Evolutionary conservation across 2,113 vertebrate species (phyloP), one percentile per base, ranked within the genome.

Genomic region (Electrona antarctica): DNA sequence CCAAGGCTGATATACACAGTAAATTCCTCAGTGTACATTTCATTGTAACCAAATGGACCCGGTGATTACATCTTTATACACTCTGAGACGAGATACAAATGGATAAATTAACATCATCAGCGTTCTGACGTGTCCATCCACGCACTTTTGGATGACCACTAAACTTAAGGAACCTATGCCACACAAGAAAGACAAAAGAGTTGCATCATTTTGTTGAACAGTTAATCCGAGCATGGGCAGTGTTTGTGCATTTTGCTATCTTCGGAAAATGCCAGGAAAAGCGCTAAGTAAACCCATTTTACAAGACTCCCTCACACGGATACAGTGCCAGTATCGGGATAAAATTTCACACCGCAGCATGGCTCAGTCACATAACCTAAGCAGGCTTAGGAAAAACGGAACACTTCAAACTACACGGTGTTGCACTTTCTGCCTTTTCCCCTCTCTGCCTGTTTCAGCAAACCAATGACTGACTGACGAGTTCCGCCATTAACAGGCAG

Each of bases 281-380:
- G 91, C 88, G 90, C 89, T 91, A 93, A 93, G 93, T 91, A 92
- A 93, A 93, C 90, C 90, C 92, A 90, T 94, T 93, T 92, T 91
- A 92, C 91, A 91, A 93, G 91, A 93, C 92, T 93, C 91, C 90
- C 91, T 90, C 88, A 91, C 90, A 92, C 81, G 85, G 89, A 91
- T 85, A 84, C 91, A 84, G 90, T 92, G 90, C 92, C 92, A 91
- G 91, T 88, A 90, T 89, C 76, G 82, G 91, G 90, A 91, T 93
- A 80, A 81, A 89, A 93, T 94, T 94, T 93, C 92, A 93, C 92
- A 92, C 88, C 88, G 90, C 86, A 71, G 83, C 88, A 91, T 82
- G 79, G 92, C 90, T 91, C 90, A 92, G 90, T 91, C 90, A 87
- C 89, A 88, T 90, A 91, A 92, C 91, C 90, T 88, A 90, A 93